phyloP scores from a whole-genome alignment of 2,797 vertebrate genomes.

The Knipowitschia caucasica region DNA sequence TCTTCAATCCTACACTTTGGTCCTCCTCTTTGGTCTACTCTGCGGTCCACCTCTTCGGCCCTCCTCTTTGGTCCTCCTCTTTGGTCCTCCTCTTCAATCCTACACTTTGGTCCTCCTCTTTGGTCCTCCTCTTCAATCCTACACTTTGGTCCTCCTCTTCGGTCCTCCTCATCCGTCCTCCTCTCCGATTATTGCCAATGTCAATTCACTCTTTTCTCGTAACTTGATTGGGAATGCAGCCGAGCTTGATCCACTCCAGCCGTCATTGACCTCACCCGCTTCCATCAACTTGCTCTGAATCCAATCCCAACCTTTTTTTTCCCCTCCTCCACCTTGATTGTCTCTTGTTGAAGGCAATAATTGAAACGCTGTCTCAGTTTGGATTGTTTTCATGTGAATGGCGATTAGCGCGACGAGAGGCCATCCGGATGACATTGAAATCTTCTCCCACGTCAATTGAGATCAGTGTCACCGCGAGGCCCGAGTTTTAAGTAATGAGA shows the following conservation, averaged over 20 bases:
- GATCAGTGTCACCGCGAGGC: slow-evolving; percentile 37
- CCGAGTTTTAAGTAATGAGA: slow-evolving; percentile 41
- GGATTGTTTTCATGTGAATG: slow-evolving; percentile 37
- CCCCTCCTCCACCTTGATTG: too few relatives aligned
- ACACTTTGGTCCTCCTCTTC: too few relatives aligned
- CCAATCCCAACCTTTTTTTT: neutral
- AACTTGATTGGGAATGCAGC: neutral
- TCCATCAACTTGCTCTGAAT: neutral
- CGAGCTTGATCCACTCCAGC: slow-evolving; percentile 7
- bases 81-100: too few relatives aligned
- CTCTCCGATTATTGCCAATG: neutral
- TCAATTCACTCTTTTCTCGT: neutral
- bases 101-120: too few relatives aligned
- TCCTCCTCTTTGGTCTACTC: too few relatives aligned
- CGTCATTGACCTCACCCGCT: neutral
- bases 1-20: too few relatives aligned
- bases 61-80: too few relatives aligned
- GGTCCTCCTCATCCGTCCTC: too few relatives aligned
- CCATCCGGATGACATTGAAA: slow-evolving; percentile 48
- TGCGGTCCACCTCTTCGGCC: too few relatives aligned
- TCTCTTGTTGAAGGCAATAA: slow-evolving; percentile 19
- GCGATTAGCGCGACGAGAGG: slow-evolving; percentile 29
- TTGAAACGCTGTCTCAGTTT: slow-evolving; percentile 38
- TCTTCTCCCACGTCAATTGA: slow-evolving; percentile 44
- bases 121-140: too few relatives aligned